These are phyloP conservation scores for Zaprionus ghesquierei DNA, from an alignment of 1,140 invertebrate genomes.

Conservation along the genomic window DNA sequence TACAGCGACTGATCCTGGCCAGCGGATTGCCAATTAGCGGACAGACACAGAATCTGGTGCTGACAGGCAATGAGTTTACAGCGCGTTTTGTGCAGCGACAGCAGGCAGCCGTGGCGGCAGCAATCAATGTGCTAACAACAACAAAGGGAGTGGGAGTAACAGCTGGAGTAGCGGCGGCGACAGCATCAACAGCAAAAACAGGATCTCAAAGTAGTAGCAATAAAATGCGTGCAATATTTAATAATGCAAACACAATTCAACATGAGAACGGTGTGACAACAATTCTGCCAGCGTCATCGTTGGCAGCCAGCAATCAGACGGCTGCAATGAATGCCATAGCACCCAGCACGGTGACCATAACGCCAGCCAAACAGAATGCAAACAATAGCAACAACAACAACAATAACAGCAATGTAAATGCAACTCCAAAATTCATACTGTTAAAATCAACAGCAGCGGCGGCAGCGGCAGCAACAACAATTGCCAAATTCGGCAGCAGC, in stretches of 20 bases:
- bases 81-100: slow-evolving; percentile 68
- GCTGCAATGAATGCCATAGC: slow-evolving; percentile 77
- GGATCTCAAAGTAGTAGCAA: slow-evolving; percentile 67
- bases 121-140: slow-evolving; percentile 17
- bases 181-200: background rate
- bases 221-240: slow-evolving; percentile 79
- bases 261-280: slow-evolving; percentile 79
- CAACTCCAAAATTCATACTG: slow-evolving; percentile 51
- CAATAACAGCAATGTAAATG: background rate
- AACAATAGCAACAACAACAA: background rate
- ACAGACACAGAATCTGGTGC: slow-evolving; percentile 70
- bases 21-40: slow-evolving; percentile 71
- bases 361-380: slow-evolving; percentile 59
- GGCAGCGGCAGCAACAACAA: background rate
- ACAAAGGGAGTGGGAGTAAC: background rate
- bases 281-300: slow-evolving; percentile 72
- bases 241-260: slow-evolving; percentile 70
- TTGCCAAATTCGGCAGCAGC: slow-evolving; percentile 15
- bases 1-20: slow-evolving; percentile 68
- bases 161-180: slow-evolving; percentile 16
- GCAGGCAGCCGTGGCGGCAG: slow-evolving; percentile 21
- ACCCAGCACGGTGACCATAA: slow-evolving; percentile 78
- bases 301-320: slow-evolving; percentile 69
- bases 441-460: slow-evolving; percentile 41
- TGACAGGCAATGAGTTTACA: slow-evolving; percentile 74